Evolutionary conservation across 2,888 invertebrate genomes (phyloP).

Genomic region (Stenurella melanura): DNA sequence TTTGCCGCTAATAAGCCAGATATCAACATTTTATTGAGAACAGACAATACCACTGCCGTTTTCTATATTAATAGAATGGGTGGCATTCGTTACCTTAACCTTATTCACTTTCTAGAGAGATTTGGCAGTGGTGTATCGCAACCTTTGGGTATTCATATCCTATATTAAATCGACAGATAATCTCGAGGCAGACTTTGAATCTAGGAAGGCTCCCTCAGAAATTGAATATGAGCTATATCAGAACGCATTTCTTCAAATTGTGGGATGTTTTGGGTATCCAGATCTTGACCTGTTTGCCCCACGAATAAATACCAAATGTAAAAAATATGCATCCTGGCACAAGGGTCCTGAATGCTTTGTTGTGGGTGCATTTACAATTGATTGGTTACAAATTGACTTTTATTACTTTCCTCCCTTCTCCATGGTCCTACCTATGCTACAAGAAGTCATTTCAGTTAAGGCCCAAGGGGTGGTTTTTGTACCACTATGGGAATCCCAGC

Average conservation of each 20-base stretch:
- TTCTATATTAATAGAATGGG: conserved; percentile 50
- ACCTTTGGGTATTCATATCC: conserved; percentile 15
- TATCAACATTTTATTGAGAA: conserved; percentile 41
- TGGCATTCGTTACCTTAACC: conserved; percentile 35
- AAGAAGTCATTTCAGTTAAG: conserved; percentile 2
- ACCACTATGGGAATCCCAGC: conserved; percentile 26
- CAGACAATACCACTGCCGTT: conserved; percentile 51
- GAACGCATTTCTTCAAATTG: conserved; percentile 16
- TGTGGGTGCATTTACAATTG: conserved; percentile 33
- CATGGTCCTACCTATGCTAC: conserved; percentile 12
- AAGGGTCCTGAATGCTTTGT: conserved; percentile 20
- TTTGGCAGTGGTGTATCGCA: conserved; percentile 39
- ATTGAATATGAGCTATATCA: conserved; percentile 24
- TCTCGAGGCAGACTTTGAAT: conserved; percentile 32
- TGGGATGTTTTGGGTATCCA: conserved; percentile 14
- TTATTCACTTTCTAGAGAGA: conserved; percentile 12
- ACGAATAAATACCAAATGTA: conserved; percentile 27
- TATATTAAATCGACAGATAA: conserved; percentile 31
- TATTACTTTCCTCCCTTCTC: conserved; percentile 27
- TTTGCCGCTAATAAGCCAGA: conserved; percentile 37
- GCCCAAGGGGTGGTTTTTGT: conserved; percentile 30
- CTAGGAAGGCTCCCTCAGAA: not conserved
- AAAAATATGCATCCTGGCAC: conserved; percentile 36
- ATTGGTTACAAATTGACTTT: conserved; percentile 24
- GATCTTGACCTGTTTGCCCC: conserved; percentile 29